Evolutionary conservation across 1,140 invertebrate species (phyloP), one percentile per base, ranked within the genome.

Genomic region (Meloidogyne hapla): DNA sequence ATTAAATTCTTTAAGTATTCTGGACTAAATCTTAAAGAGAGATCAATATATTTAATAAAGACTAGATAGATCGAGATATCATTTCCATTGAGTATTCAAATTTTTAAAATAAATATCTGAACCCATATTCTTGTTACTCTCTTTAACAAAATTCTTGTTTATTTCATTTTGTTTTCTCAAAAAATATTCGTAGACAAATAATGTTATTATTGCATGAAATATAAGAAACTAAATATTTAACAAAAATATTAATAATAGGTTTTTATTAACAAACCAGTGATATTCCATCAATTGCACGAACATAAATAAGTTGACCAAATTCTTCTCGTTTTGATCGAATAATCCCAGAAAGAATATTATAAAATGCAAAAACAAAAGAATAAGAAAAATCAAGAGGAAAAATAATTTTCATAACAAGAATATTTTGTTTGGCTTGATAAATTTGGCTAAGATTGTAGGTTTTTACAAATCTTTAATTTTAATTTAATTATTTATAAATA

Each of bases 361-460:
- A 70, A 21, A 70, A 56, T 42, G 21, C 26, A 56, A 70, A 70
- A 56, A 48, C 18, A 25, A 70, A 33, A 15, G 69, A 56, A 25
- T 70, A 70, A 56, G 69, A 70, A 25, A 70, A 70, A 15, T 70
- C 69, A 10, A 70, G 23, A 25, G 69, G 69, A 23, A 70, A 70
- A 48, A 70, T 70, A 25, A 70, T 25, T 2, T 33, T 26, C 69
- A 70, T 70, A 5, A 56, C 26, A 23, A 70, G 42, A 38, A 70
- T 38, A 26, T 70, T 70, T 48, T 70, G 42, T n/a, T 42, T 70
- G 2, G 69, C 21, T 48, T 70, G 69, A 26, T 70, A 70, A 13
- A 12, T 70, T n/a, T 56, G 8, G 69, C 69, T 70, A 2, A 70
- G 10, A 10, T 23, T 56, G 23, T 70, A 70, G n/a, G n/a, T n/a